Base-by-base conservation (phyloP, 2,113 vertebrate genomes). In the Notarius lentiginosus region DNA sequence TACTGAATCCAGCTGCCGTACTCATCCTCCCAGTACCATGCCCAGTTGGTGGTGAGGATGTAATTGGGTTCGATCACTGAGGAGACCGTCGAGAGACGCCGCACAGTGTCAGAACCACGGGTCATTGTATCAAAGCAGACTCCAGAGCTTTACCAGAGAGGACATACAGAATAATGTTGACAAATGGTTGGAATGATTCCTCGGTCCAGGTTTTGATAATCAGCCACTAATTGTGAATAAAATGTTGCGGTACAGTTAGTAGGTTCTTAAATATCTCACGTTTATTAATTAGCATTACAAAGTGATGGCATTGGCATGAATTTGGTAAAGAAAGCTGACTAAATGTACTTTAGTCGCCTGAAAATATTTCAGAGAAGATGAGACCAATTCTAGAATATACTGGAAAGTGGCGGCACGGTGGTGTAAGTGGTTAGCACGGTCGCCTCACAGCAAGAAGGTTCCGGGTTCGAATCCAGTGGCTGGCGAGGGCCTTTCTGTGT, bases 1-100 rank as follows among this genome's bases (percentile, higher is more conserved):
- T 95, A 95, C 84, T 72, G 34, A 84, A 91, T 93, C 95, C 95
- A 95, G 1, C 51, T 91, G 0, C 89, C 89, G 5, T 1, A 41
- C 88, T 95, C 92, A 2, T 95, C 92, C 91, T 95, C 87, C 95
- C 95, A 95, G 93, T 92, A 92, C 95, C 95, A 95, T 18, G 91
- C 7, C 94, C 95, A 95, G 72, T 90, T 90, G 0, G 95, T 96
- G 87, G 95, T 95, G 86, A 91, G 92, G 75, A 94, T 86, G 82
- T 91, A 94, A 84, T 0, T 82, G 2, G 94, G 94, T 63, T 92
- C 83, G 0, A 86, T 3, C 75, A 95, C 27, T 0, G 93, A 94
- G 63, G 94, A 92, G 0, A 89, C 0, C 0, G 95, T 95, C 3
- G 93, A 77, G 60, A 96, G 92, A 8, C 95, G 91, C 0, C 94